Evolutionary conservation across 1,140 invertebrate species (phyloP), one percentile per base, ranked within the genome.

Genomic region (Eurosta solidaginis): DNA sequence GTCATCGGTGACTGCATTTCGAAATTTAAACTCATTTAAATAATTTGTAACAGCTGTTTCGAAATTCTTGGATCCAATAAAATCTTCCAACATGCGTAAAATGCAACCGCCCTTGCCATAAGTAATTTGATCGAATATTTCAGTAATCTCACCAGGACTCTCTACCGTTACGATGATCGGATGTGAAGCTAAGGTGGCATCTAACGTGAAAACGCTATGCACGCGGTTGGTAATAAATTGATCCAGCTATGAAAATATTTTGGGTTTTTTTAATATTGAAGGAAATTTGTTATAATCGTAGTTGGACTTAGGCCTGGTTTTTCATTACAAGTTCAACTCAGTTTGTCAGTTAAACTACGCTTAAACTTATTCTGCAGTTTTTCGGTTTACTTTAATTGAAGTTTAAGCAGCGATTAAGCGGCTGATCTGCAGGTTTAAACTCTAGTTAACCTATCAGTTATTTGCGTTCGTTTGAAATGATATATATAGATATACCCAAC

Each of bases 21-120:
- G 82, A 82, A 91, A 97, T 40, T 90, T 82, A 82, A 92, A 92
- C 27, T 92, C 92, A 0, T 92, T 91, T 54, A 98, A 89, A 83
- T 96, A 97, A 42, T 90, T 91, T 1, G 90, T 91, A 1, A 98
- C 91, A 0, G 92, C 96, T 49, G 85, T 82, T 79, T 91, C 91
- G 87, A 98, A 98, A 1, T 91, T 91, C 9, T 94, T 91, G 17
- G 91, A 86, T 0, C 94, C 94, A 20, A 97, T 90, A 80, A 96
- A 94, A 74, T 92, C 90, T 85, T 97, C 93, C 83, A 98, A 89
- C 97, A 98, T 98, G 59, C 96, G 90, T 44, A 98, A 91, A 10
- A 98, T 89, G 20, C 95, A 94, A 0, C 95, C 93, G 33, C 96
- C 97, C 93, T 99, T 98, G 79, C 92, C 92, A 84, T 98, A 98